phyloP scores from a whole-genome alignment of 2,113 vertebrate genomes.

The Delphinus delphis region DNA sequence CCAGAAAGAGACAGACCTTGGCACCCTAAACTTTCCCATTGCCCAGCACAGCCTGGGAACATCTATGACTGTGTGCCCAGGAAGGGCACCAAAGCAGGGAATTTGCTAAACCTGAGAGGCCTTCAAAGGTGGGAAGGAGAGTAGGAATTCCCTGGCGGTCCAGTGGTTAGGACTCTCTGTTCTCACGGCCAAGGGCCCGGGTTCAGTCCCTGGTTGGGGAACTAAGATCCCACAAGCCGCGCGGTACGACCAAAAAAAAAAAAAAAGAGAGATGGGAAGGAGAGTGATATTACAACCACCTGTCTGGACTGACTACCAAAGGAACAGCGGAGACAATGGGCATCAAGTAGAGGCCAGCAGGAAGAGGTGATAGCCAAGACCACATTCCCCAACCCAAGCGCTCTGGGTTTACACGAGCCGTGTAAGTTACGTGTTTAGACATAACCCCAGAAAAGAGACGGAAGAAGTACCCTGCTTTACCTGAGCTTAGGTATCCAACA shows the following conservation, averaged over 20 bases:
- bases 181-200: too few relatives aligned
- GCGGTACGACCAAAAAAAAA: too few relatives aligned
- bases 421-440: neutral
- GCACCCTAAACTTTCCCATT: neutral
- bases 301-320: neutral
- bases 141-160: too few relatives aligned
- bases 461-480: neutral
- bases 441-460: neutral
- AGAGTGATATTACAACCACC: neutral
- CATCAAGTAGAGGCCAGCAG: neutral
- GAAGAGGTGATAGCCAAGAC: neutral
- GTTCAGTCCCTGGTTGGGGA: too few relatives aligned
- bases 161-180: too few relatives aligned
- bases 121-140: neutral
- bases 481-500: neutral
- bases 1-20: neutral
- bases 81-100: neutral
- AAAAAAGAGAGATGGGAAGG: neutral
- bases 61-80: neutral
- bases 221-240: accelerated
- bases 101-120: neutral
- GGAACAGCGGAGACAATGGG: neutral
- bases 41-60: neutral
- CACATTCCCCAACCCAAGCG: neutral
- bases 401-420: neutral